Evolutionary conservation across 1,140 invertebrate species (phyloP).

Genomic region (Monomorium pharaonis): DNA sequence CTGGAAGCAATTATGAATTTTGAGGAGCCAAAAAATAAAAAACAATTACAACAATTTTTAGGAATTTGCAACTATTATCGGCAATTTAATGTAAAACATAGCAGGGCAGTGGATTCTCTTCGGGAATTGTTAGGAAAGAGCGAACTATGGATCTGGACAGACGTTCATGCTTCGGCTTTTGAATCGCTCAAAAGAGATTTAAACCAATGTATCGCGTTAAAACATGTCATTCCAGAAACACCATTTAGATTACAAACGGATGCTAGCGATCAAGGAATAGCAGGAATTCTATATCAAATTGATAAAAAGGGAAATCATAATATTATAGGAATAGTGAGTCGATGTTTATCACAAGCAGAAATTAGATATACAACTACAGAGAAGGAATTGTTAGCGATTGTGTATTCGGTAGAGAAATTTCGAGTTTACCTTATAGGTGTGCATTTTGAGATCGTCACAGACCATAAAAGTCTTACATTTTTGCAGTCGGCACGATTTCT

Average conservation of each 20-base stretch:
- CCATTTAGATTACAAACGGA: background rate
- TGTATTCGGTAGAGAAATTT: background rate
- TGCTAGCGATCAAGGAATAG: background rate
- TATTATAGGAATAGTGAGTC: background rate
- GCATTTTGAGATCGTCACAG: background rate
- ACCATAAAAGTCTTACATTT: background rate
- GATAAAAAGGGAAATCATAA: background rate
- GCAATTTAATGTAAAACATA: background rate
- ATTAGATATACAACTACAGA: background rate
- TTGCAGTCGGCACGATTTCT: background rate
- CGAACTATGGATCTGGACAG: background rate
- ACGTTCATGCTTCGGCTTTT: background rate
- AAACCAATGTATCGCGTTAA: background rate
- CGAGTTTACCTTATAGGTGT: background rate
- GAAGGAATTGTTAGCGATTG: background rate
- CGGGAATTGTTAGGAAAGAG: background rate
- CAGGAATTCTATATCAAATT: background rate
- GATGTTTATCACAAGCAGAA: background rate
- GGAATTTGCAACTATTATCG: background rate
- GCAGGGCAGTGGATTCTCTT: background rate
- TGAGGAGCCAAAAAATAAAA: background rate
- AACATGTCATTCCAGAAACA: background rate
- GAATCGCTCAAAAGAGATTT: background rate
- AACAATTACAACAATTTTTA: background rate
- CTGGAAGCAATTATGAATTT: background rate